These are phyloP conservation scores for Craterocephalus amniculus DNA, from an alignment of 2,797 vertebrate genomes.

Conservation along the genomic window DNA sequence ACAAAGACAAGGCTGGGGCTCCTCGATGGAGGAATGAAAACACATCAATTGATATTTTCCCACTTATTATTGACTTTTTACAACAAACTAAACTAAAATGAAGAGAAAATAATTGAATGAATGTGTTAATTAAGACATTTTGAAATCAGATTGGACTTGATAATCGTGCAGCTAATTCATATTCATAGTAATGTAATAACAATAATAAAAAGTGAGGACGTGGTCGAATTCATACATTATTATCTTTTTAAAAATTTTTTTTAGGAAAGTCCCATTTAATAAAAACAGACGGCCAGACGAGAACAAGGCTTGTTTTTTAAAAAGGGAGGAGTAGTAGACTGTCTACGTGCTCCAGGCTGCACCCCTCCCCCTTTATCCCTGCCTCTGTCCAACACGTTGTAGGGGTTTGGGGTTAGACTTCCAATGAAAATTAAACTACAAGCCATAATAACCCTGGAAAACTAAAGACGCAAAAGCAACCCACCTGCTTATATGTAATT, in stretches of 20 bases:
- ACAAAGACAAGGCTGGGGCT: constrained; percentile 78
- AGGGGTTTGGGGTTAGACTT: constrained; percentile 36
- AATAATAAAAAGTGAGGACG: background rate
- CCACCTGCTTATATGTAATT: background rate
- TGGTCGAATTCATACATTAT: background rate
- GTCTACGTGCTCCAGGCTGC: constrained; percentile 69
- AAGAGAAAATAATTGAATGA: background rate
- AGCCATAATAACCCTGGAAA: background rate
- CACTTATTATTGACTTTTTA: background rate
- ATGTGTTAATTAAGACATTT: background rate
- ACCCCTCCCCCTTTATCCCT: constrained; percentile 53
- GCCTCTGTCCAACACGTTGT: constrained; percentile 48
- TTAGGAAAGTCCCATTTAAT: background rate
- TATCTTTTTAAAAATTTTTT: background rate
- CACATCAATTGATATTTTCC: background rate
- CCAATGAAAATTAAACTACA: constrained; percentile 19
- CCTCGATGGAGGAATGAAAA: constrained; percentile 44
- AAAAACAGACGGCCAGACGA: constrained; percentile 17
- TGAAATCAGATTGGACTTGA: background rate
- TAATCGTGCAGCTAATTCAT: background rate
- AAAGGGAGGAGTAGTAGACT: constrained; percentile 57
- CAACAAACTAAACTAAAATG: background rate
- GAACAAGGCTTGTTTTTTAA: constrained; percentile 23
- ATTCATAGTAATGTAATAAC: constrained; percentile 10
- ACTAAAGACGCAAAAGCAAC: background rate